Percentiles rank a stretch among this genome's conserved stretches.
Conservation (phyloP, 2,113 vertebrate genomes). For the Saguinus imperator region DNA sequence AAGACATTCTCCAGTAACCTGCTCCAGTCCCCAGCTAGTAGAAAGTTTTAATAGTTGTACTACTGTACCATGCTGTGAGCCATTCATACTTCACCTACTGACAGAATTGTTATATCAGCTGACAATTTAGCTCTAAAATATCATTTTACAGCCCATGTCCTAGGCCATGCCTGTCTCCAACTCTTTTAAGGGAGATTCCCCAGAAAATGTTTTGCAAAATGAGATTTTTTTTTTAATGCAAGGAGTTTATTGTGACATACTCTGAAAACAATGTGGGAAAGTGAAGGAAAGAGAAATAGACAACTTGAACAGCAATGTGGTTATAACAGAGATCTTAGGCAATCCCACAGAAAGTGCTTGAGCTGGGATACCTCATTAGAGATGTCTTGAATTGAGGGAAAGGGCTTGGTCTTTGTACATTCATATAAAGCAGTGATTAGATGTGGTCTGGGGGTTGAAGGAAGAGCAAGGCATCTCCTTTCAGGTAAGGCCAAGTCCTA, state of each 20-base stretch:
- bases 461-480: background rate
- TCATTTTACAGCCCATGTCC: background rate
- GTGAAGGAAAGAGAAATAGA: no score
- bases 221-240: background rate
- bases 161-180: background rate
- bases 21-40: background rate
- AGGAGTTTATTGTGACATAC: no score
- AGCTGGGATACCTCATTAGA: background rate
- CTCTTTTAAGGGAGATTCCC: background rate
- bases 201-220: background rate
- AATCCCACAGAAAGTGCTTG: no score
- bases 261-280: no score
- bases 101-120: background rate
- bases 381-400: background rate
- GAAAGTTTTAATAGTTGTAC: background rate
- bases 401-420: background rate
- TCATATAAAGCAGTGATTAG: background rate
- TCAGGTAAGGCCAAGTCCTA: background rate
- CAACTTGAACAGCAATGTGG: no score
- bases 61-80: rapidly evolving
- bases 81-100: background rate
- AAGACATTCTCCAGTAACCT: background rate
- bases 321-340: no score
- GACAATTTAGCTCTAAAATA: background rate
- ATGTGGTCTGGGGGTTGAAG: background rate